Percentiles rank a stretch among this genome's conserved stretches.
Conservation (phyloP, 2,113 vertebrate species). For the Myotis yumanensis region DNA sequence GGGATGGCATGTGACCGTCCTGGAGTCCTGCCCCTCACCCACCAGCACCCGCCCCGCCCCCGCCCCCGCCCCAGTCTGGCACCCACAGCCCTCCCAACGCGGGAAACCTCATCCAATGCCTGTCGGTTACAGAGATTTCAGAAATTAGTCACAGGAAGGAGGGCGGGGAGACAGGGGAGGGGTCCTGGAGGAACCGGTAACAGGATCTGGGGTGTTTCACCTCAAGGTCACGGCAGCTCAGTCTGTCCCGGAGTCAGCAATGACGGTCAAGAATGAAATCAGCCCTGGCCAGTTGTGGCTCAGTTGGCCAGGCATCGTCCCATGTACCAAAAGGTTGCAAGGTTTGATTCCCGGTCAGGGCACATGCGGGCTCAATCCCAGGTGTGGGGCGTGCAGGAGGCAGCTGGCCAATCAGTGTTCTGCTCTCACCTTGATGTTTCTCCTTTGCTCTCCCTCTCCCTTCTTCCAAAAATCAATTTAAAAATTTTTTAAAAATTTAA, state of each 20-base stretch:
- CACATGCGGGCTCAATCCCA: too few species aligned
- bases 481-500: too few species aligned
- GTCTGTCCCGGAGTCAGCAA: slow-evolving; percentile 37
- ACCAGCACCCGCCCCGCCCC: not conserved
- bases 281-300: not conserved
- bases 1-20: slow-evolving; percentile 38
- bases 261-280: slow-evolving; percentile 37
- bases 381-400: too few species aligned
- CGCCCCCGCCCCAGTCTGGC: not conserved
- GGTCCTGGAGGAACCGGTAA: slow-evolving; percentile 59
- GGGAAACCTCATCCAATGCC: slow-evolving; percentile 75
- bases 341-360: too few species aligned
- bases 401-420: too few species aligned
- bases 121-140: slow-evolving; percentile 77
- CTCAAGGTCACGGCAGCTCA: slow-evolving; percentile 66
- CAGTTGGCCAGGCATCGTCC: too few species aligned
- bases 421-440: too few species aligned
- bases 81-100: slow-evolving; percentile 68
- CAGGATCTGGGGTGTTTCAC: slow-evolving; percentile 66
- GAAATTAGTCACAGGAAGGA: slow-evolving; percentile 79
- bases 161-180: slow-evolving; percentile 32
- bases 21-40: slow-evolving; percentile 19
- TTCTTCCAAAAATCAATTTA: too few species aligned
- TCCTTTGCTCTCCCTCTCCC: too few species aligned
- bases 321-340: too few species aligned